These are phyloP conservation scores for Drosophila anomalata DNA, from an alignment of 2,888 invertebrate genomes.

Conservation along the genomic window DNA sequence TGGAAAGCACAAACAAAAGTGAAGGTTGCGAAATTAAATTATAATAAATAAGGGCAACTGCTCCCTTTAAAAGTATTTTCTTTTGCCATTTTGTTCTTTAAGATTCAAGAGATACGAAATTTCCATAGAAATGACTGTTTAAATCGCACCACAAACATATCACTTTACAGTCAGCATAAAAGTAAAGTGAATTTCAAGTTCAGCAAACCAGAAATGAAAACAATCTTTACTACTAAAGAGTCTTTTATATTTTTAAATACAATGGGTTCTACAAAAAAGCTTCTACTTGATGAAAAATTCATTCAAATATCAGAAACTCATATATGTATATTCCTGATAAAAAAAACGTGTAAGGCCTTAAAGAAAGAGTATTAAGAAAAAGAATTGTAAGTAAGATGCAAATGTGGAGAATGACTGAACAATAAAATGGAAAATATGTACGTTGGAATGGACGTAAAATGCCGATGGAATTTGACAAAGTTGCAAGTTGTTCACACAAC, in stretches of 20 bases:
- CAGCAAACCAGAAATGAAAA: not conserved
- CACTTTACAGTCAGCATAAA: conserved; percentile 13
- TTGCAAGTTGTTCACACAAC: conserved; percentile 12
- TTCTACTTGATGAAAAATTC: too few relatives aligned
- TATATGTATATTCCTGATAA: not conserved
- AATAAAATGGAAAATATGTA: conserved; percentile 30
- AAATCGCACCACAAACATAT: conserved; percentile 15
- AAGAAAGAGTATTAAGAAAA: not conserved
- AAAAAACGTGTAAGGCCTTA: too few relatives aligned
- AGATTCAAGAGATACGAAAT: conserved; percentile 3
- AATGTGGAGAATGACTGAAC: conserved; percentile 23
- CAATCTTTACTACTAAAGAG: not conserved
- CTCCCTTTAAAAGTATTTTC: not conserved
- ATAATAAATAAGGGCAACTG: conserved; percentile 14
- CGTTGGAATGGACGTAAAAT: conserved; percentile 20
- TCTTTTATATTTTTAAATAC: not conserved
- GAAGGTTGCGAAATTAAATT: conserved; percentile 11
- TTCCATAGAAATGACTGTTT: conserved; percentile 21
- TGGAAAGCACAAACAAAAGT: conserved; percentile 3
- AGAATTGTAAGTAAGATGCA: conserved; percentile 8
- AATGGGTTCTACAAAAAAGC: too few relatives aligned
- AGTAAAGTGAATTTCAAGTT: not conserved
- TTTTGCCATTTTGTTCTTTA: not conserved
- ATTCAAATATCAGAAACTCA: not conserved
- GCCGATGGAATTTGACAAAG: conserved; percentile 33